Percentiles rank a stretch among this genome's conserved stretches.
These are phyloP conservation scores for Alligator sinensis DNA, from an alignment of 2,113 vertebrate genomes.

Conservation along the genomic window DNA sequence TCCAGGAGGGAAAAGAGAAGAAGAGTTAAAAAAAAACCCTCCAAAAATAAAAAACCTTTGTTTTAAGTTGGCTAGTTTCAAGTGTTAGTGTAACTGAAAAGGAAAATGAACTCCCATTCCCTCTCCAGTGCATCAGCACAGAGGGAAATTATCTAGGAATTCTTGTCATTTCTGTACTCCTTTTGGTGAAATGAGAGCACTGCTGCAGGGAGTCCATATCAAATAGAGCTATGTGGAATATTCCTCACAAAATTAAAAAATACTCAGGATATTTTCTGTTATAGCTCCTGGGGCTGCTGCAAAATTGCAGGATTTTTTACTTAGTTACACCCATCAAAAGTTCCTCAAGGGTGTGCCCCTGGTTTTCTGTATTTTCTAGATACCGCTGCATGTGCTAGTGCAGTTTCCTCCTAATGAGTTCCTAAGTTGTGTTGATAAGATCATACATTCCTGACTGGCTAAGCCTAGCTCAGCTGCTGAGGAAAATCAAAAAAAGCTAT, in stretches of 20 bases:
- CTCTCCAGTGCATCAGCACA: not conserved
- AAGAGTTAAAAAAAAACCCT: not conserved
- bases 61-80: conserved; percentile 65
- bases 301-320: not conserved
- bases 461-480: not conserved
- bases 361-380: not conserved
- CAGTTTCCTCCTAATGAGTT: too few species aligned
- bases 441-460: not conserved
- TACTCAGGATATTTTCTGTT: not conserved
- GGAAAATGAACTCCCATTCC: conserved; percentile 50
- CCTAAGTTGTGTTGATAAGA: not conserved
- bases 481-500: not conserved
- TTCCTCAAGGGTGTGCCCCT: not conserved
- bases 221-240: not conserved
- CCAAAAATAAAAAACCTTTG: not conserved
- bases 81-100: conserved; percentile 46
- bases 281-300: not conserved
- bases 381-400: not conserved
- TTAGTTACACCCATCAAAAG: not conserved
- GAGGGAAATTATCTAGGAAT: conserved; percentile 49
- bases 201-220: not conserved
- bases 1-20: conserved; percentile 35
- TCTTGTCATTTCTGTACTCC: not conserved
- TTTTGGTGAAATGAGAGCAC: conserved; percentile 21
- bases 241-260: conserved; percentile 12